phyloP scores from a whole-genome alignment of 2,113 vertebrate genomes.

The Columba janthina region DNA sequence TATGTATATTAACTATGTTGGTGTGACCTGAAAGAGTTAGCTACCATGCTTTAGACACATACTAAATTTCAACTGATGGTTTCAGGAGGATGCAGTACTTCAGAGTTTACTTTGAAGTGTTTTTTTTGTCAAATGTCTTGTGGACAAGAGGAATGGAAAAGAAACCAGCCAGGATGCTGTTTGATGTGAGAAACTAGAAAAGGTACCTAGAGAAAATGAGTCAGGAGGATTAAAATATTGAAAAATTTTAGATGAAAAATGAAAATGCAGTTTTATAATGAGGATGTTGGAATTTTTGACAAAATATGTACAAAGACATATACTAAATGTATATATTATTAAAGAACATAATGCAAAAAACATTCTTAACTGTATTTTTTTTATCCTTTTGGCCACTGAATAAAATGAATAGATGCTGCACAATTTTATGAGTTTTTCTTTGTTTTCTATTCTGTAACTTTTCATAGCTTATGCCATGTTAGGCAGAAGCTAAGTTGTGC shows the following conservation, averaged over 20 bases:
- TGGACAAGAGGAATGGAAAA: neutral
- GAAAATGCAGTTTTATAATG: neutral
- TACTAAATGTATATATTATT: neutral
- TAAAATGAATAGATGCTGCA: neutral
- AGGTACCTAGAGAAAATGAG: neutral
- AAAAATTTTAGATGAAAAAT: neutral
- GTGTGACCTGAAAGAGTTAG: neutral
- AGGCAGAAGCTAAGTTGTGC: neutral
- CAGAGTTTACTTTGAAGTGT: neutral
- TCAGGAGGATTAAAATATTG: neutral
- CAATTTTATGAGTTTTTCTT: neutral
- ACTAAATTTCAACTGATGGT: neutral
- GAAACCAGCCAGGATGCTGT: neutral
- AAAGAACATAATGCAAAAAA: neutral
- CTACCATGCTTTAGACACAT: rapidly evolving
- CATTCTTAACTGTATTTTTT: neutral
- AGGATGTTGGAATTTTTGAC: neutral
- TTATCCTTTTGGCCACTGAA: neutral
- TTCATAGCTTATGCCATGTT: neutral
- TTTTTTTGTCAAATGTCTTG: neutral
- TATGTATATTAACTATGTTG: neutral
- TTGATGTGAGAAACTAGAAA: neutral
- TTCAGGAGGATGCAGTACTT: neutral
- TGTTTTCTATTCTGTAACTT: neutral
- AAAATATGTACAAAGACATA: neutral